Conservation (phyloP, 1,140 invertebrate species). For the Drosophila repletoides region DNA sequence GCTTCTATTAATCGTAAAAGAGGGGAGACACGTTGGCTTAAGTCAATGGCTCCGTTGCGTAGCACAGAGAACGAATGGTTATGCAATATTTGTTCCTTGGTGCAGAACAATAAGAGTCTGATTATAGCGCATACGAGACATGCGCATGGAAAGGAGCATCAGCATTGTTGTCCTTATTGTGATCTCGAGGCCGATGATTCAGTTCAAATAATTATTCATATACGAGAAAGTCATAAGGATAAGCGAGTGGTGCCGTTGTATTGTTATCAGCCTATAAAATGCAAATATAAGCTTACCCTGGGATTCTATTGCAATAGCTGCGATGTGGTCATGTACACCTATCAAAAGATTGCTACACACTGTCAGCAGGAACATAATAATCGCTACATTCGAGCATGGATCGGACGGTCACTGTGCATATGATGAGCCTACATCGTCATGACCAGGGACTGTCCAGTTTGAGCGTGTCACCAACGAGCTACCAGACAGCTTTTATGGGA, state of each 20-base stretch:
- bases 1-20: not conserved
- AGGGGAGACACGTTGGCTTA: slow-evolving; percentile 31
- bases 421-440: not conserved
- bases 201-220: slow-evolving; percentile 6
- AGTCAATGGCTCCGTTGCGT: not conserved
- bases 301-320: slow-evolving; percentile 40
- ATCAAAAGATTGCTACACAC: slow-evolving; percentile 16
- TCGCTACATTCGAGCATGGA: slow-evolving; percentile 4
- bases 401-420: slow-evolving; percentile 8
- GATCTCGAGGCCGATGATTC: not conserved
- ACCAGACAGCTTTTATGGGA: slow-evolving; percentile 25
- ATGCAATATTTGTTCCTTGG: slow-evolving; percentile 29
- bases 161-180: slow-evolving; percentile 31
- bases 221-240: not conserved
- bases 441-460: slow-evolving; percentile 18
- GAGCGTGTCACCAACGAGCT: slow-evolving; percentile 30
- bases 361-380: slow-evolving; percentile 5
- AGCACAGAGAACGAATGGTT: not conserved
- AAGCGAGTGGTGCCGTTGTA: slow-evolving; percentile 17
- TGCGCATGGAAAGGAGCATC: slow-evolving; percentile 3
- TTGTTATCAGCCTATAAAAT: not conserved
- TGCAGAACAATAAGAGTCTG: not conserved
- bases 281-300: slow-evolving; percentile 11
- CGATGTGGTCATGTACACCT: not conserved
- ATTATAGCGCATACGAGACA: slow-evolving; percentile 4